Evolutionary conservation across 2,888 invertebrate species (phyloP).

Genomic region (Cataglyphis albicans): DNA sequence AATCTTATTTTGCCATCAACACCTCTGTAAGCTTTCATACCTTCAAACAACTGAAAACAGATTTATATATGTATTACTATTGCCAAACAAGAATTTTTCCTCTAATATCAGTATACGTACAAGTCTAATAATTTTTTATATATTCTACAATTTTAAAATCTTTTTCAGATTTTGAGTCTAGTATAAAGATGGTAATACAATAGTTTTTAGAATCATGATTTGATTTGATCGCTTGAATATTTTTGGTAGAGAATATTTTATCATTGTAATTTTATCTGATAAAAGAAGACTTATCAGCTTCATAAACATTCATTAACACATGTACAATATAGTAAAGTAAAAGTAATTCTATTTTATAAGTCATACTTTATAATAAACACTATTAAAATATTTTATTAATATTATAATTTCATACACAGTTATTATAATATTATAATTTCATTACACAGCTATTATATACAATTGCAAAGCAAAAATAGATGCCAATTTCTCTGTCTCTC

Average conservation of each 20-base stretch:
- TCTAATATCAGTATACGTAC: conserved; percentile 16
- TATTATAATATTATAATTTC: not conserved
- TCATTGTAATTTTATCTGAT: conserved; percentile 30
- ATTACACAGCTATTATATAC: not conserved
- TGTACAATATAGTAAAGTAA: not conserved
- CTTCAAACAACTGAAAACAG: conserved; percentile 95
- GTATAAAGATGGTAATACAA: conserved; percentile 18
- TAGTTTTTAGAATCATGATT: not conserved
- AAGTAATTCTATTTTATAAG: not conserved
- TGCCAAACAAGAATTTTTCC: not conserved
- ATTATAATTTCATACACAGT: not conserved
- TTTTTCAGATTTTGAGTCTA: conserved; percentile 9
- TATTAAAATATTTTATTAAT: not conserved
- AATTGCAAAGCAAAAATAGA: not conserved
- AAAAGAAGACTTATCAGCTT: conserved; percentile 13
- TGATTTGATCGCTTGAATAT: conserved; percentile 18
- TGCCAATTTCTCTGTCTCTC: not conserved
- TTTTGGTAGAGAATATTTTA: conserved; percentile 11
- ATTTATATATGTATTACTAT: conserved; percentile 31
- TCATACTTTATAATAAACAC: not conserved
- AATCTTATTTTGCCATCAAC: conserved; percentile 96
- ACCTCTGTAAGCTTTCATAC: conserved; percentile 98
- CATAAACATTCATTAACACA: not conserved
- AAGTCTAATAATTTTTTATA: conserved; percentile 29
- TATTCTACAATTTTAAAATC: conserved; percentile 12